These are phyloP conservation scores for Selene dorsalis DNA, from an alignment of 2,797 vertebrate species.

Conservation along the genomic window DNA sequence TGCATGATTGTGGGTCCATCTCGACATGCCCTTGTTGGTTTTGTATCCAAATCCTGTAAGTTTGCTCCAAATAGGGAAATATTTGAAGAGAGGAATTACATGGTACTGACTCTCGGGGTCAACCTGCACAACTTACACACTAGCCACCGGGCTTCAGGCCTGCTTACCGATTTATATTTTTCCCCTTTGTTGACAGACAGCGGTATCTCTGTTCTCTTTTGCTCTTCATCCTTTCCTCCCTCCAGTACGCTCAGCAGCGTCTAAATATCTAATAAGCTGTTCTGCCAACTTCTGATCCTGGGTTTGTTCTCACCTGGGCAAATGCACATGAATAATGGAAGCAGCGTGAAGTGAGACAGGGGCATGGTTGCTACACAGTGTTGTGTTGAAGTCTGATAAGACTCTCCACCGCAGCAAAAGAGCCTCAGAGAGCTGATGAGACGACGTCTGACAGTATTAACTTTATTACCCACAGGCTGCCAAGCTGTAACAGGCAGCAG, in stretches of 20 bases:
- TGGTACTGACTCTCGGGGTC: conserved; percentile 24
- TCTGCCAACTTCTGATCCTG: conserved; percentile 76
- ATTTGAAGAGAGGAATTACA: background rate
- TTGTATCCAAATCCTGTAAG: background rate
- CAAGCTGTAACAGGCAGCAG: conserved; percentile 61
- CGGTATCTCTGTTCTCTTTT: conserved; percentile 22
- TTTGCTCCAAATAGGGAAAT: background rate
- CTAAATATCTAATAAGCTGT: conserved; percentile 83
- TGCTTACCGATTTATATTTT: conserved; percentile 34
- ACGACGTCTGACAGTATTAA: conserved; percentile 79
- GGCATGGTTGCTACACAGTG: conserved; percentile 55
- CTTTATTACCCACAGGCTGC: conserved; percentile 69
- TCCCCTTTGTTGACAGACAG: conserved; percentile 39
- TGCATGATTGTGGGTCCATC: background rate
- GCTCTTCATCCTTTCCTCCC: conserved; percentile 41
- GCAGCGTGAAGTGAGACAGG: conserved; percentile 55
- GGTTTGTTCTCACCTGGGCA: conserved; percentile 83
- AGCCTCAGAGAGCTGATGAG: conserved; percentile 75
- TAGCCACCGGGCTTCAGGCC: background rate
- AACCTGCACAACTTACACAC: conserved; percentile 46
- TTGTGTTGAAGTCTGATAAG: conserved; percentile 79
- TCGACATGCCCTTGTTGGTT: background rate
- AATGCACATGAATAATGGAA: conserved; percentile 84
- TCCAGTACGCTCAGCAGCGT: conserved; percentile 46
- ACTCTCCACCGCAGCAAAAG: conserved; percentile 61